Base-by-base conservation (phyloP, 2,888 invertebrate species). In the Cepaea hortensis region DNA sequence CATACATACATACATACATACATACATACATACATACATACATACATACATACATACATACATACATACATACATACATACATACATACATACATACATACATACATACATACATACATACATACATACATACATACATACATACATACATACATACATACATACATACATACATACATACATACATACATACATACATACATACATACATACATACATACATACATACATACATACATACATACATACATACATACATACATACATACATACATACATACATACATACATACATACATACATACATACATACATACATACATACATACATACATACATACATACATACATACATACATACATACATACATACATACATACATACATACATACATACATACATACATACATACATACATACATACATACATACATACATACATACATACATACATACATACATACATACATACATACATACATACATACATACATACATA, bases 261-360 rank as follows among this genome's bases (percentile, higher is more conserved):
- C 23, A 72, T 72, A 72, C 23, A 72, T 72, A 72, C 23, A 73
- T 73, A 77, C 65, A 79, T 77, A 85, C 77, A 77, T 77, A 85
- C 85, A 68, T 50, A 85, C 85, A 85, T 23, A 75, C 65, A 84
- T 35, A 76, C 84, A 76, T 20, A 11, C 76, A 76, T 18, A 75
- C 65, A 84, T 61, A 61, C 84, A 73, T 23, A 46, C 77, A 68
- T n/a, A 77, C 77, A 62, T 20, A 75, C 35, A 84, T 35, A 61
- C 73, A 75, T 61, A 65, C 20, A 73, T 62, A 61, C 76, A 55
- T 61, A 73, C 62, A 55, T 50, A 61, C 84, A 84, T 18, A 76
- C 62, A 76, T 70, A 70, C 70, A 70, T 23, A 70, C 70, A 70
- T 23, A n/a, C 23, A 20, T 70, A 23, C 70, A n/a, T 20, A n/a